Evolutionary conservation across 2,113 vertebrate genomes (phyloP), one percentile per base, ranked within the genome.

Genomic region (Carassius gibelio): DNA sequence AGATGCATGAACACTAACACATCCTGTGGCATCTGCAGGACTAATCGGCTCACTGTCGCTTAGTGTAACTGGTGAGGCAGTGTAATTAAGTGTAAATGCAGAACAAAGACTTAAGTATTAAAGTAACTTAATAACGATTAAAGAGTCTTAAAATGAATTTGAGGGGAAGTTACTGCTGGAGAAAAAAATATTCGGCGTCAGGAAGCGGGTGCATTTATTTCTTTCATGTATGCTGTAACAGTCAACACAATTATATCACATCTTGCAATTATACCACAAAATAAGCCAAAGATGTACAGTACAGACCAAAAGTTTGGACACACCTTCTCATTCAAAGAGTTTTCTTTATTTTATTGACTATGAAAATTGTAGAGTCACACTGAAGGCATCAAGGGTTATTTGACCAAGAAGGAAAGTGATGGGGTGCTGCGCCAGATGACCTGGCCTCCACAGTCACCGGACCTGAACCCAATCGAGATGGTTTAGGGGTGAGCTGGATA

Each of bases 201-300:
- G 81, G 81, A 82, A 82, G 81, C 81, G 72, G 66, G 81, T 82
- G 81, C 81, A 82, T 50, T 66, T 26, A 48, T 36, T 23, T 21
- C 72, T 72, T n/a, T 72, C 45, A 30, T 72, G 23, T 57, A 34
- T 26, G 5, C 45, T 14, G 2, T 36, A 34, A 82, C 19, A 42
- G 15, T 15, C 4, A 19, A 55, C 3, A 71, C 48, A 71, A 36
- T 82, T 36, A 19, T 42, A 50, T n/a, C 30, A 23, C 5, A 23
- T 52, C 17, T 14, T 26, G 9, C 1, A 23, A 81, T 81, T 38
- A 38, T 23, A 14, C 55, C 30, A 23, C 30, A 62, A 45, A n/a
- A 79, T 21, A 79, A 62, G 75, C 52, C 17, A 6, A 26, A 62
- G 5, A 79, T 59, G 21, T 30, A 30, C 30, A 30, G 30, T 30